Percentiles rank a stretch among this genome's conserved stretches.
These are phyloP conservation scores for Lasius platythorax DNA, from an alignment of 2,888 invertebrate species.

Conservation along the genomic window DNA sequence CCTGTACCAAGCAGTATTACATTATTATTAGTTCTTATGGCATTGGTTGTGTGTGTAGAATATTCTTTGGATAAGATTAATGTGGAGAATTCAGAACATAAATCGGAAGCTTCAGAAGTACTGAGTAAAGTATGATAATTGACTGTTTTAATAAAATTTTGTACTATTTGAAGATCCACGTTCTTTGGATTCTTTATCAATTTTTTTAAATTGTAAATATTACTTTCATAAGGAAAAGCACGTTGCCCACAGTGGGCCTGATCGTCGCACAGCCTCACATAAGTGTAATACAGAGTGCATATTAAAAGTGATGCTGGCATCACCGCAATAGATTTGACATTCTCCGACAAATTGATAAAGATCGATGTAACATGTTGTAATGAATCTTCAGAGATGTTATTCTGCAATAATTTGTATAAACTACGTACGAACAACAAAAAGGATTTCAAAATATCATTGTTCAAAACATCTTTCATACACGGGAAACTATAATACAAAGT, in stretches of 20 bases:
- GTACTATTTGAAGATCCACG: not conserved
- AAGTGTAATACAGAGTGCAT: not conserved
- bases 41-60: not conserved
- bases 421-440: not conserved
- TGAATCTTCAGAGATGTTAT: not conserved
- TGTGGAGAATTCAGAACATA: not conserved
- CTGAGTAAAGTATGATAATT: not conserved
- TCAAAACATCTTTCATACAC: not conserved
- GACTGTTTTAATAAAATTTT: not conserved
- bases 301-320: not conserved
- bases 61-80: not conserved
- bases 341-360: not conserved
- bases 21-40: not conserved
- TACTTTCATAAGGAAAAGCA: not conserved
- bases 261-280: not conserved
- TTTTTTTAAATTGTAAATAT: not conserved
- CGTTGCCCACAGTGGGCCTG: not conserved
- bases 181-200: not conserved
- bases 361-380: not conserved
- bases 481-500: not conserved
- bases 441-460: not conserved
- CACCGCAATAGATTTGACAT: not conserved
- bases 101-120: not conserved
- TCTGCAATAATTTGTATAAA: not conserved
- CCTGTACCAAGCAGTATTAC: not conserved